Evolutionary conservation across 2,888 invertebrate genomes (phyloP), one percentile per base, ranked within the genome.

Genomic region (Andricus curvator): DNA sequence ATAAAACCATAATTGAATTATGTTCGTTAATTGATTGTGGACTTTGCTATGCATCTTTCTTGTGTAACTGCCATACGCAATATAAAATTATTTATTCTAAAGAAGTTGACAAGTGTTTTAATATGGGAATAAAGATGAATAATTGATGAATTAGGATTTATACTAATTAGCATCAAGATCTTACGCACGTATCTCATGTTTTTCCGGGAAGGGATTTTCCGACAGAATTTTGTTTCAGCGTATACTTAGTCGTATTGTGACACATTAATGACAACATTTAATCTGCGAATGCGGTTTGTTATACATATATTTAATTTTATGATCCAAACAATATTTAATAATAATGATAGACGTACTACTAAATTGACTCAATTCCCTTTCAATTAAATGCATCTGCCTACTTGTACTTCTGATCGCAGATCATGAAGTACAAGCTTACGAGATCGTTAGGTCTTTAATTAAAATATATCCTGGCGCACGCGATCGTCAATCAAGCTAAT

Each of bases 361-460:
- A 68, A 22, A 22, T 44, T n/a, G 13, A 6, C 44, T 68, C 6
- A 68, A 68, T 56, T 56, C 11, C n/a, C n/a, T 11, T 11, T n/a
- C 9, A 56, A 48, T 48, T 48, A 48, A 48, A 68, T n/a, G 13
- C 48, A 48, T 44, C 68, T 56, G 8, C n/a, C 68, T 48, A 48
- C 70, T 70, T 8, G 51, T 70, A 51, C 51, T 70, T 51, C n/a
- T 20, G 5, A 20, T 25, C 29, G 20, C 22, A 68, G 44, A 70
- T 51, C 70, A 51, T 51, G 48, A 20, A 65, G 17, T 29, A 17
- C 51, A 29, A 48, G 70, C 48, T 44, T 51, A 29, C 29, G 29
- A 70, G 70, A 33, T 51, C 70, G 51, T 33, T 70, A 68, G 68
- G 68, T 48, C 68, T 44, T 41, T 68, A 51, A 70, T 70, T 70